Conservation (phyloP, 92 coral and sea anemone species). For the Porites rus region DNA sequence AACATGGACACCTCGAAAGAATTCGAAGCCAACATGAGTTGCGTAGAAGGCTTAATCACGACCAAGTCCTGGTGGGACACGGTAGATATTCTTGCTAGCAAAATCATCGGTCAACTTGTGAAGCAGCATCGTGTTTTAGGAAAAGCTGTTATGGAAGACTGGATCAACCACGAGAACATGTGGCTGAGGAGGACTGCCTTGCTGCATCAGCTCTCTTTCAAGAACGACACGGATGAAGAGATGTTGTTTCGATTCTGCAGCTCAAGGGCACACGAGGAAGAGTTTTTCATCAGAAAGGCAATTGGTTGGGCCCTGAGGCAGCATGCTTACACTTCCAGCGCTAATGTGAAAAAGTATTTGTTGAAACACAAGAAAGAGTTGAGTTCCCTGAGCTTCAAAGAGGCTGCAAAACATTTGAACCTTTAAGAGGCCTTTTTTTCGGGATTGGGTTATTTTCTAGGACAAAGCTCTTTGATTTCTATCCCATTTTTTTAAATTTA, state of each 20-base stretch:
- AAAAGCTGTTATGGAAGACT: slow-evolving; percentile 77
- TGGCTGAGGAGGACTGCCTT: slow-evolving; percentile 96
- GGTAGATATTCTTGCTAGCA: slow-evolving; percentile 78
- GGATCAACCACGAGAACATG: slow-evolving; percentile 96
- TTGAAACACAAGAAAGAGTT: slow-evolving; percentile 68
- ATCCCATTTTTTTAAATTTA: no score
- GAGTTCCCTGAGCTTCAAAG: slow-evolving; percentile 86
- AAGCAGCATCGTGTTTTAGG: slow-evolving; percentile 75
- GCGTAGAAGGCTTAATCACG: slow-evolving; percentile 69
- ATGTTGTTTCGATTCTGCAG: slow-evolving; percentile 83
- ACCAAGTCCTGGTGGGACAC: slow-evolving; percentile 99
- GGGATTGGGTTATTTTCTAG: no score
- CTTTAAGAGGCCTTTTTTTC: neutral
- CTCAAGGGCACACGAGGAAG: slow-evolving; percentile 84
- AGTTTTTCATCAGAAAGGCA: slow-evolving; percentile 96
- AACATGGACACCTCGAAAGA: slow-evolving; percentile 65
- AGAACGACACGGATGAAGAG: slow-evolving; percentile 80
- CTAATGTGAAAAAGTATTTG: slow-evolving; percentile 79
- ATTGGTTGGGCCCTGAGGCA: slow-evolving; percentile 97
- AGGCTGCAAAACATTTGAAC: slow-evolving; percentile 85
- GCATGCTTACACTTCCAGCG: slow-evolving; percentile 68
- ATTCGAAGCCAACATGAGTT: slow-evolving; percentile 80
- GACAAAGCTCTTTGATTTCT: no score
- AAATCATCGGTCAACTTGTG: slow-evolving; percentile 82
- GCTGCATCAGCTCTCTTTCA: slow-evolving; percentile 89